These are phyloP conservation scores for Phallusia fumigata DNA, from an alignment of 23 tunicate species.

Conservation along the genomic window DNA sequence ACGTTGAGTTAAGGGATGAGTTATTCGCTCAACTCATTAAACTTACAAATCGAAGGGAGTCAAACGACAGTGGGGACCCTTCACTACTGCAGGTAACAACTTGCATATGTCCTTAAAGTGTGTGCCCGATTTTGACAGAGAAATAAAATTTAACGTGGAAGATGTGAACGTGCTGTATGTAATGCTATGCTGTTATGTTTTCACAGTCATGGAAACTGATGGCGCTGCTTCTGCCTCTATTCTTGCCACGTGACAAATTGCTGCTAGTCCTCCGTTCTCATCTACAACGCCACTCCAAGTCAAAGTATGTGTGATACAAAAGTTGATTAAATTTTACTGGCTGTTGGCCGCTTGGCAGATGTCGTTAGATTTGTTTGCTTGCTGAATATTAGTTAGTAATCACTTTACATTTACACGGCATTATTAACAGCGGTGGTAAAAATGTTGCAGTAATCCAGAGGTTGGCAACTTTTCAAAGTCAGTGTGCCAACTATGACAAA, in stretches of 20 bases:
- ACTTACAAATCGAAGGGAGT: slow-evolving; percentile 60
- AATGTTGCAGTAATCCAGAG: no score
- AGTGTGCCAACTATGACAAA: no score
- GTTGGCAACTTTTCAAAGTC: no score
- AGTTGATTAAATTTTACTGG: not conserved
- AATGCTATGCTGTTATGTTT: not conserved
- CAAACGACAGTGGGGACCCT: slow-evolving; percentile 18
- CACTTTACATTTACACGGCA: no score
- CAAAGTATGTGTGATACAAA: slow-evolving; percentile 35
- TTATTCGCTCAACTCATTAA: slow-evolving; percentile 70
- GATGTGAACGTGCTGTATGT: no score
- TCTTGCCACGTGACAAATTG: slow-evolving; percentile 54
- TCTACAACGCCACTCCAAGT: slow-evolving; percentile 45
- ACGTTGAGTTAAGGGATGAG: slow-evolving; percentile 59
- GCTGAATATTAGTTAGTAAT: no score
- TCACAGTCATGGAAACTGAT: slow-evolving; percentile 81
- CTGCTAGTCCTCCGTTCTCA: slow-evolving; percentile 45
- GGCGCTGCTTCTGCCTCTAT: slow-evolving; percentile 71
- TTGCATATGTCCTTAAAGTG: no score
- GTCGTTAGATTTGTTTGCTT: no score
- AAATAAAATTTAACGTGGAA: no score
- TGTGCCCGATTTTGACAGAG: not conserved
- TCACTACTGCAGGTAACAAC: slow-evolving; percentile 58
- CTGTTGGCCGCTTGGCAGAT: no score
- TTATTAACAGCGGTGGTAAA: no score